Conservation (phyloP, 2,113 vertebrate genomes). For the Callipepla californica region DNA sequence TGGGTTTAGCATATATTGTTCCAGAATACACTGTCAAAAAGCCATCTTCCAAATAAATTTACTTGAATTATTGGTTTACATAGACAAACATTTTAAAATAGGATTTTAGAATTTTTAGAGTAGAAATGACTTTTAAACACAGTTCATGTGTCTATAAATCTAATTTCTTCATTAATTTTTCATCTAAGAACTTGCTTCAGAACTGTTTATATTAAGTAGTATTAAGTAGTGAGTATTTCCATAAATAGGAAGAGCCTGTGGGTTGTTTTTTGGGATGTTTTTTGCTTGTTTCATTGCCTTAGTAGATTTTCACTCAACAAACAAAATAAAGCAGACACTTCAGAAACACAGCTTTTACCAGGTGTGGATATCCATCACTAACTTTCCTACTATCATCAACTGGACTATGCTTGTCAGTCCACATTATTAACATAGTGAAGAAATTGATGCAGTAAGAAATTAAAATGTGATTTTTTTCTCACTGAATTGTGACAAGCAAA, state of each 20-base stretch:
- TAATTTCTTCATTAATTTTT: neutral
- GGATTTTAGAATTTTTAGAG: neutral
- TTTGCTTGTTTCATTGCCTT: neutral
- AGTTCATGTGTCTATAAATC: neutral
- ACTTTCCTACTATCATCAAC: neutral
- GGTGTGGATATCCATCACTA: neutral
- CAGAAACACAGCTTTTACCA: neutral
- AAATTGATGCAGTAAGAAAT: neutral
- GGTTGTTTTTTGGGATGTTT: neutral
- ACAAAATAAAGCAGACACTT: neutral
- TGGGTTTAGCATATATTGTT: neutral
- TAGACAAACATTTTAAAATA: neutral
- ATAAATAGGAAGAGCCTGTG: neutral
- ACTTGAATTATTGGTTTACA: neutral
- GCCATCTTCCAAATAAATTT: slow-evolving; percentile 12
- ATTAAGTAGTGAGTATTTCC: neutral
- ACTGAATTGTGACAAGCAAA: neutral
- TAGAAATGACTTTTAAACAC: neutral
- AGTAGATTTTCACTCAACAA: neutral
- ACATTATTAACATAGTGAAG: neutral
- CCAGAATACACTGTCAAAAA: neutral
- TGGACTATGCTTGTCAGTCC: neutral
- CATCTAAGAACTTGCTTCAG: neutral
- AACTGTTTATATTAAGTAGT: neutral
- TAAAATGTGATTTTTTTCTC: neutral